Conservation (phyloP, 64 coral and sea anemone species). For the Pocillopora verrucosa region DNA sequence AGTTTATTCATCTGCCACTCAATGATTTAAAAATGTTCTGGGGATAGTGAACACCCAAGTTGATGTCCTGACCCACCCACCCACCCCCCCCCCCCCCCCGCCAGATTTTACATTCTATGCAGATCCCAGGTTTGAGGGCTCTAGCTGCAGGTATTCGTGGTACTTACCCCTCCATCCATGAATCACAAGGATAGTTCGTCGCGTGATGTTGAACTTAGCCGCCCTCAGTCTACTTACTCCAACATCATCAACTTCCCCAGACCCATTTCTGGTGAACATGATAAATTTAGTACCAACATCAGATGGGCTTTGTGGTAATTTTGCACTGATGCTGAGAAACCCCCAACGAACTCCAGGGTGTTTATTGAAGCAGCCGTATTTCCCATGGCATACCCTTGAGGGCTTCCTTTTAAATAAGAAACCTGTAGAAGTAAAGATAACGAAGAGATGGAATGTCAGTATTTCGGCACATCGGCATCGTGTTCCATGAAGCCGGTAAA, state of each 20-base stretch:
- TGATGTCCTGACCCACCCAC: neutral
- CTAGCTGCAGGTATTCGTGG: neutral
- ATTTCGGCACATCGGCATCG: no score
- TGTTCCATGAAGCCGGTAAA: no score
- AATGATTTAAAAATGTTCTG: no score
- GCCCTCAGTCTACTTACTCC: neutral
- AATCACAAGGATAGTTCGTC: constrained; percentile 43
- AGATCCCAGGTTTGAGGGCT: no score
- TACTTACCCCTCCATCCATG: constrained; percentile 42
- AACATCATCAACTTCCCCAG: neutral
- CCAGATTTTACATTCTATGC: no score
- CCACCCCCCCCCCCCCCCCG: no score
- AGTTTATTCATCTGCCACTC: no score
- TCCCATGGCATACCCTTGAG: neutral
- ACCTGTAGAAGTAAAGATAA: neutral
- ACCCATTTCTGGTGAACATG: constrained; percentile 13
- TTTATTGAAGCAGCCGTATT: constrained; percentile 4
- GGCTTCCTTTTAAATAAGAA: neutral
- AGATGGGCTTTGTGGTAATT: neutral
- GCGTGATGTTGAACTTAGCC: neutral
- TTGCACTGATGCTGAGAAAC: neutral
- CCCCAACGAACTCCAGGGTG: neutral
- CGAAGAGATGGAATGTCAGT: neutral
- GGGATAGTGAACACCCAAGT: no score
- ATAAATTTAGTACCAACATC: neutral